Conservation (phyloP, 2,888 invertebrate genomes). For the Polydrusus pterygomalis region DNA sequence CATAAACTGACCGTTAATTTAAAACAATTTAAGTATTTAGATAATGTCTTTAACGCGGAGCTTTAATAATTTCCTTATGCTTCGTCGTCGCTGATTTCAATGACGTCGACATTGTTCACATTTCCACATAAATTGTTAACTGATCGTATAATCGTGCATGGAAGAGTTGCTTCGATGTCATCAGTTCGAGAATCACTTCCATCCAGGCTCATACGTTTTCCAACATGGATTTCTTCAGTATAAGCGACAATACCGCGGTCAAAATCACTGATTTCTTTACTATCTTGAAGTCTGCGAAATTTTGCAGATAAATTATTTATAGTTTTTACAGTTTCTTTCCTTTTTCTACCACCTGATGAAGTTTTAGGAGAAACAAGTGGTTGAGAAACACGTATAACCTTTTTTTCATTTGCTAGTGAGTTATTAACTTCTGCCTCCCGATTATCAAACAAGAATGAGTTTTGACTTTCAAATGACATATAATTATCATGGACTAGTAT, state of each 20-base stretch:
- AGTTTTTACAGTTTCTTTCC: too few species aligned
- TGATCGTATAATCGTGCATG: neutral
- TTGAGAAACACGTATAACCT: too few species aligned
- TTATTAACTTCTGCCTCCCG: neutral
- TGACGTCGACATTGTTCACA: neutral
- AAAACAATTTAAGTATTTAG: neutral
- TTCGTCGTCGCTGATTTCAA: slow-evolving; percentile 12
- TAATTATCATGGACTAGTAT: neutral
- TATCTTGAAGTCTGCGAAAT: too few species aligned
- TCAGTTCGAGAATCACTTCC: neutral
- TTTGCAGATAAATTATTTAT: too few species aligned
- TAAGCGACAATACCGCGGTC: neutral
- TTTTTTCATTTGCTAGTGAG: too few species aligned
- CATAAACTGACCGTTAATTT: too few species aligned
- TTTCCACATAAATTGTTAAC: neutral
- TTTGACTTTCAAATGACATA: neutral
- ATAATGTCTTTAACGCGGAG: neutral
- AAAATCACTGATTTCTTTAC: neutral
- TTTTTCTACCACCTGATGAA: too few species aligned
- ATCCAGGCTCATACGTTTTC: neutral
- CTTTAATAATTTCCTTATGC: neutral
- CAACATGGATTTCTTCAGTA: neutral
- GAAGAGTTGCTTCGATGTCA: neutral
- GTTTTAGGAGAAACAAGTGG: too few species aligned
- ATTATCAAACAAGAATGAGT: neutral